Conservation (phyloP, 1,140 invertebrate species). For the Lepidostoma basale region DNA sequence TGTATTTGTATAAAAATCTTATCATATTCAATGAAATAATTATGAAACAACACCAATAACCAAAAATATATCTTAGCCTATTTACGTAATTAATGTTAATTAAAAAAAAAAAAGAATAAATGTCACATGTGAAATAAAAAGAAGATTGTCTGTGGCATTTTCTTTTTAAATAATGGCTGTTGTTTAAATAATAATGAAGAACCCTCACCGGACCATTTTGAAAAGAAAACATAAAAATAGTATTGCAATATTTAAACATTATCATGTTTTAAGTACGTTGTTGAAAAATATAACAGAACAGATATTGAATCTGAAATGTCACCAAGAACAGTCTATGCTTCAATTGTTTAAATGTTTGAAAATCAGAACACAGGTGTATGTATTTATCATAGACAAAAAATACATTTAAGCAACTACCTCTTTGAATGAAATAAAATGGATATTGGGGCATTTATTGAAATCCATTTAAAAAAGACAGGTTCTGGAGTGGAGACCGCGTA, state of each 20-base stretch:
- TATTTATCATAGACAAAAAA: background rate
- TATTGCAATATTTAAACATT: background rate
- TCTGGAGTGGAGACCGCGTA: too few relatives aligned
- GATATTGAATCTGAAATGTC: background rate
- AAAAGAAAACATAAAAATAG: background rate
- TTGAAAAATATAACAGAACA: background rate
- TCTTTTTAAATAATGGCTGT: background rate
- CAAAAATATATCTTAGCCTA: background rate
- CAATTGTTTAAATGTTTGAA: background rate
- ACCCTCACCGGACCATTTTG: background rate
- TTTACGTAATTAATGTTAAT: background rate
- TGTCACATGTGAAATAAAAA: background rate
- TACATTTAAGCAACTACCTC: background rate
- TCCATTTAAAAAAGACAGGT: too few relatives aligned
- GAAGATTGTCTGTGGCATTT: background rate
- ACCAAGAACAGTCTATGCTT: background rate
- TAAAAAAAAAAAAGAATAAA: background rate
- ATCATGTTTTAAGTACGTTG: background rate
- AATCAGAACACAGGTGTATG: background rate
- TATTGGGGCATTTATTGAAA: too few relatives aligned
- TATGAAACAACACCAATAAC: constrained; percentile 42
- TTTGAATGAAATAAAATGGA: too few relatives aligned
- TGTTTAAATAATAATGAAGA: background rate
- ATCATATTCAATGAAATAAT: constrained; percentile 42
- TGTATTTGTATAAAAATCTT: background rate